Conservation (phyloP, 2,888 invertebrate genomes). For the Quadroppia sp. region DNA sequence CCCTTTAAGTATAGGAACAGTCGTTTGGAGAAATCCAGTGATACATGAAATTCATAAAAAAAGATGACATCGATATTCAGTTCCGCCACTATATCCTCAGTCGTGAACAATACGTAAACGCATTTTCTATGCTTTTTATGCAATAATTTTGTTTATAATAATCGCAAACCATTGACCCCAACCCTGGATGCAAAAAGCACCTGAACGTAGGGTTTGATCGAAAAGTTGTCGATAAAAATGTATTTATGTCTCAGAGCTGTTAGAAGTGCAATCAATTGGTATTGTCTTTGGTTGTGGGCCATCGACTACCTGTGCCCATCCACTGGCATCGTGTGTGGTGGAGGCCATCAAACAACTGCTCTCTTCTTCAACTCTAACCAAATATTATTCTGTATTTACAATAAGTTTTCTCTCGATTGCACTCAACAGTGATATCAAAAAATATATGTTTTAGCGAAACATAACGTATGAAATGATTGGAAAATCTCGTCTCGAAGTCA, state of each 20-base stretch:
- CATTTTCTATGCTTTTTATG: slow-evolving; percentile 11
- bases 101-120: not conserved
- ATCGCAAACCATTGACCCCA: slow-evolving; percentile 24
- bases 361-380: not conserved
- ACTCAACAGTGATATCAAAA: slow-evolving; percentile 12
- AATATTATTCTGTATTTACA: not conserved
- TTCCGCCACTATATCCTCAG: slow-evolving; percentile 28
- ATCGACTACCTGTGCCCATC: not conserved
- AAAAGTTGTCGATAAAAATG: not conserved
- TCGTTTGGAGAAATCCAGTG: slow-evolving; percentile 26
- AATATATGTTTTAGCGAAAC: not conserved
- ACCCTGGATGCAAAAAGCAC: not conserved
- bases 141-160: slow-evolving; percentile 20
- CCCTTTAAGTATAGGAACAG: not conserved
- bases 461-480: not conserved
- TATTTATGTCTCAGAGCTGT: not conserved
- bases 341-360: not conserved
- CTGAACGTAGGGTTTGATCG: too few relatives aligned
- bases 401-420: not conserved
- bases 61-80: slow-evolving; percentile 35
- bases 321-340: slow-evolving; percentile 9
- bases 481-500: not conserved
- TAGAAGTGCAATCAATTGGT: not conserved
- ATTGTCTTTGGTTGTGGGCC: not conserved
- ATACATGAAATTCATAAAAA: slow-evolving; percentile 35